phyloP scores from a whole-genome alignment of 1,140 invertebrate species.

The Drosophila kohkoa region DNA sequence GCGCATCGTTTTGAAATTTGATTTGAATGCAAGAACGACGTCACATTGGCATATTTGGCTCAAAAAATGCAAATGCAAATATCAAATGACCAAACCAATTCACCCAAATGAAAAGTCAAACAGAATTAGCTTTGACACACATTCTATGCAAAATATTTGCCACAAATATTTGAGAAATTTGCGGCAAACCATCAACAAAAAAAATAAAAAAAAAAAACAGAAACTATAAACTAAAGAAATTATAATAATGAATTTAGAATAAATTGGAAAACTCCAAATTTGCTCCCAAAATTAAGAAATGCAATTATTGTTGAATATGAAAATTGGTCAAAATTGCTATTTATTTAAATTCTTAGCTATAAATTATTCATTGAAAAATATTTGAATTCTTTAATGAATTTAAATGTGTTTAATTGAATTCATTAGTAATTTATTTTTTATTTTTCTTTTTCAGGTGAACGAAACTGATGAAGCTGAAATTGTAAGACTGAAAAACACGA shows the following conservation, averaged over 20 bases:
- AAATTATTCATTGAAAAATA: too few relatives aligned
- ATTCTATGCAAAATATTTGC: slow-evolving; percentile 19
- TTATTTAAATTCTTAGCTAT: too few relatives aligned
- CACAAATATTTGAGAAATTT: neutral
- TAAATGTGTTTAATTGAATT: too few relatives aligned
- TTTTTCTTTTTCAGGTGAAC: too few relatives aligned
- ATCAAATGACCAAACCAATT: slow-evolving; percentile 32
- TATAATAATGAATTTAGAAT: neutral
- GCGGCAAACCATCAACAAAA: neutral
- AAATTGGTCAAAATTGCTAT: too few relatives aligned
- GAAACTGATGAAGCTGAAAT: too few relatives aligned
- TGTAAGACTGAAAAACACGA: too few relatives aligned
- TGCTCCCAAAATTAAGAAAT: neutral
- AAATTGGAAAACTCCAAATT: neutral
- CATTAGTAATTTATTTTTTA: too few relatives aligned
- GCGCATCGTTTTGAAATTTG: slow-evolving; percentile 6
- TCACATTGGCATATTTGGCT: slow-evolving; percentile 15
- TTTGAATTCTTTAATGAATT: too few relatives aligned
- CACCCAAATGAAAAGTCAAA: slow-evolving; percentile 54
- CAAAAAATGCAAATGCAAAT: slow-evolving; percentile 39
- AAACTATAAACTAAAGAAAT: neutral
- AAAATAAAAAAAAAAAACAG: neutral
- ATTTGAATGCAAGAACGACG: slow-evolving; percentile 7
- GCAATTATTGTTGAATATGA: neutral
- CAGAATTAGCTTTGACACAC: slow-evolving; percentile 50